Conservation (phyloP, 2,797 vertebrate genomes). For the Sphenopsis melanotis region DNA sequence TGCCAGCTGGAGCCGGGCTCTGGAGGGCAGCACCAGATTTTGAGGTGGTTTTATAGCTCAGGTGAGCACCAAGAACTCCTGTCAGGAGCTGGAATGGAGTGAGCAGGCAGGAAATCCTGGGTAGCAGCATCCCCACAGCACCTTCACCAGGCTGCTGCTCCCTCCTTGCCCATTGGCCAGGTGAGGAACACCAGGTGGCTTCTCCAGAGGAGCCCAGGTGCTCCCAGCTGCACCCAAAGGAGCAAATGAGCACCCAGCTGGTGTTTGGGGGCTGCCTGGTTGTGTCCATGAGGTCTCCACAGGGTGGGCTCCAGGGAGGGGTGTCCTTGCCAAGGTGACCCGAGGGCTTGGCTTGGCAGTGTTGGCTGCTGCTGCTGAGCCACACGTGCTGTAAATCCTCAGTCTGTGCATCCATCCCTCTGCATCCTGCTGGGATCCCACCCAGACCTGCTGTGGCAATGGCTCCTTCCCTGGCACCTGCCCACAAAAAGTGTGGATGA, state of each 20-base stretch:
- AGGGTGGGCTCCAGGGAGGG: not conserved
- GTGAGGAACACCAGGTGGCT: not conserved
- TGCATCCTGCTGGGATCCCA: not conserved
- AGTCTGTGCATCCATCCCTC: not conserved
- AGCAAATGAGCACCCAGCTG: not conserved
- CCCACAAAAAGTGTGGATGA: not conserved
- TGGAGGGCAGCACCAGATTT: not conserved
- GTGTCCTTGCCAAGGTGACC: not conserved
- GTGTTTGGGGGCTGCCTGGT: not conserved
- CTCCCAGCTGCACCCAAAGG: not conserved
- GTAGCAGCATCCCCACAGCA: not conserved
- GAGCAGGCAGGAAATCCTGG: not conserved
- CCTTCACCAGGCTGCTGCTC: not conserved
- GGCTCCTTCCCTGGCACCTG: not conserved
- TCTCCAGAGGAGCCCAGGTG: not conserved
- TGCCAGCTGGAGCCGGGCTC: accelerated
- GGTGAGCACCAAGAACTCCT: not conserved
- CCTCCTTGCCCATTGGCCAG: not conserved
- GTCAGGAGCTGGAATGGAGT: not conserved
- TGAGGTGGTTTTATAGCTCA: not conserved
- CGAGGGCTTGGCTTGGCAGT: not conserved
- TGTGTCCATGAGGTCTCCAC: accelerated
- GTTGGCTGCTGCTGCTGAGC: not conserved
- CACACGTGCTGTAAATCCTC: not conserved
- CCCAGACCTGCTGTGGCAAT: accelerated